Evolutionary conservation across 2,113 vertebrate species (phyloP).

Genomic region (Gadus macrocephalus): DNA sequence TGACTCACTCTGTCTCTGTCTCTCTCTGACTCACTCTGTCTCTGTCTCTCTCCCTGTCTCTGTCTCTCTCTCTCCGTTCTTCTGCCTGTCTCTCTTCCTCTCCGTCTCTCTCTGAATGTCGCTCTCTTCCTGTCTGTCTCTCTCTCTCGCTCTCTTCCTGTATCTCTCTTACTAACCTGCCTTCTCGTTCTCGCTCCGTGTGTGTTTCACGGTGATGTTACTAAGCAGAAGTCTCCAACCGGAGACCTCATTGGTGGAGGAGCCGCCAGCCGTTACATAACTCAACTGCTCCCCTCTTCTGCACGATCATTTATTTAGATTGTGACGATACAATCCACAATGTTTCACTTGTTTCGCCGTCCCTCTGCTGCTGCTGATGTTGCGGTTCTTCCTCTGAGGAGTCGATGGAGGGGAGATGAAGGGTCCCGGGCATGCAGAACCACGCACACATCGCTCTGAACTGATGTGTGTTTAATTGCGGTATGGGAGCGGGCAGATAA

Average conservation of each 20-base stretch:
- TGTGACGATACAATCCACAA: too few species aligned
- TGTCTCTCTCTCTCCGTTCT: background rate
- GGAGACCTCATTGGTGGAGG: slow-evolving; percentile 63
- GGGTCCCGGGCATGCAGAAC: slow-evolving; percentile 8
- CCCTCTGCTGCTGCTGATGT: too few species aligned
- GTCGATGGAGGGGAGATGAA: slow-evolving; percentile 8
- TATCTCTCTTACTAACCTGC: background rate
- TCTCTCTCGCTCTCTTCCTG: slow-evolving; percentile 2
- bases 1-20: too few species aligned
- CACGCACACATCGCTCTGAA: background rate
- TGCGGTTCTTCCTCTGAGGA: too few species aligned
- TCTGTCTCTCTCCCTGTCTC: slow-evolving; percentile 1
- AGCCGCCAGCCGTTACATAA: slow-evolving; percentile 54
- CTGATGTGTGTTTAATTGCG: slow-evolving; percentile 8
- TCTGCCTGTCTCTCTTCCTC: background rate
- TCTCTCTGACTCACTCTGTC: background rate
- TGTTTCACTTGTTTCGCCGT: too few species aligned
- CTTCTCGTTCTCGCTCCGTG: slow-evolving; percentile 6
- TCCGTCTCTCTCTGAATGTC: background rate
- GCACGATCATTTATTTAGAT: background rate
- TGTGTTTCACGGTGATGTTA: slow-evolving; percentile 52
- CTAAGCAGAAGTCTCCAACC: slow-evolving; percentile 62
- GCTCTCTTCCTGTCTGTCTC: background rate
- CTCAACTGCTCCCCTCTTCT: slow-evolving; percentile 32
- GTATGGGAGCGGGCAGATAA: slow-evolving; percentile 31